These are phyloP conservation scores for Lichenostomus cassidix DNA, from an alignment of 2,113 vertebrate genomes.

Conservation along the genomic window DNA sequence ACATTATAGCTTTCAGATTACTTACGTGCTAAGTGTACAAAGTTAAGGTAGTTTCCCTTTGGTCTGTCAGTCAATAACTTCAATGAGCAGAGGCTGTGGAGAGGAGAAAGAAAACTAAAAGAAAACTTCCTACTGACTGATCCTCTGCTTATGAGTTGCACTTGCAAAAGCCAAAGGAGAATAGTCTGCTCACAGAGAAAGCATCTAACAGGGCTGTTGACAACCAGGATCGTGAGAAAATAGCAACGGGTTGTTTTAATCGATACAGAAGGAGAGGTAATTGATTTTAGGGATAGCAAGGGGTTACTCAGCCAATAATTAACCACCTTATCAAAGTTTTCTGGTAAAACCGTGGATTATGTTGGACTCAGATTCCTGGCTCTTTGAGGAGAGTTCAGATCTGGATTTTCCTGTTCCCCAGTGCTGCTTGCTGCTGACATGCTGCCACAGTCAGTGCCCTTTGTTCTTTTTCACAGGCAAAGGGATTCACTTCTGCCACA, in stretches of 20 bases:
- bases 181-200: not conserved
- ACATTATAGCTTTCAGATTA: not conserved
- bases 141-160: not conserved
- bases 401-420: not conserved
- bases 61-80: conserved; percentile 43
- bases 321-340: conserved; percentile 72
- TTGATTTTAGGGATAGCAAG: conserved; percentile 78
- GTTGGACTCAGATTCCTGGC: not conserved
- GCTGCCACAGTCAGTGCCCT: not conserved
- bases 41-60: not conserved
- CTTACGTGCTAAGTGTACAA: not conserved
- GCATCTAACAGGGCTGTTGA: conserved; percentile 54
- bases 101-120: not conserved
- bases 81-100: not conserved
- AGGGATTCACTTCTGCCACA: not conserved
- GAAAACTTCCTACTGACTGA: conserved; percentile 4
- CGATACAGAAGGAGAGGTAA: conserved; percentile 64
- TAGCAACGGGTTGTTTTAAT: conserved; percentile 63
- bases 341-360: conserved; percentile 59
- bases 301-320: conserved; percentile 73
- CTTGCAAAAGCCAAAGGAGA: conserved; percentile 32
- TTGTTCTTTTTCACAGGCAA: not conserved
- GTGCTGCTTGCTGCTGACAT: not conserved
- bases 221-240: conserved; percentile 81
- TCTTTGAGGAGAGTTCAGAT: conserved; percentile 31